These are phyloP conservation scores for Cydia fagiglandana DNA, from an alignment of 1,140 invertebrate genomes.

Conservation along the genomic window DNA sequence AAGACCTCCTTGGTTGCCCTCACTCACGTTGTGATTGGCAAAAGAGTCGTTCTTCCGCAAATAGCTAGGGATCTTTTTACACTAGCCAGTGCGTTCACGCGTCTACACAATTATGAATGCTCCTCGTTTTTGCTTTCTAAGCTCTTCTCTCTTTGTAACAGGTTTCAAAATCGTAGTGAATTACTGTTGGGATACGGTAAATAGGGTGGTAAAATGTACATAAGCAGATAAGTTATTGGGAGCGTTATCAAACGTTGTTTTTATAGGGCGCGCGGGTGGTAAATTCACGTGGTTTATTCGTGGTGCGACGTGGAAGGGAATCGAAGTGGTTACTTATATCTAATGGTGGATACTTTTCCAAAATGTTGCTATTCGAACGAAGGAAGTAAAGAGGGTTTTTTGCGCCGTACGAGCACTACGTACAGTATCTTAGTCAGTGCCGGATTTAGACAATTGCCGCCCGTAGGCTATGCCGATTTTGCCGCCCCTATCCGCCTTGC, in stretches of 20 bases:
- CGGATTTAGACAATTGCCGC: no score
- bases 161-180: neutral
- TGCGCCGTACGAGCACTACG: no score
- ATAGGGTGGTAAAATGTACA: neutral
- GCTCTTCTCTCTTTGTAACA: neutral
- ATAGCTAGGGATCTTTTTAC: slow-evolving; percentile 2
- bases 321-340: neutral
- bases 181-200: neutral
- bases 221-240: slow-evolving; percentile 20
- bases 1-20: neutral
- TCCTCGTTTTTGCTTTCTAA: neutral
- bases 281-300: slow-evolving; percentile 27
- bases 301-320: neutral
- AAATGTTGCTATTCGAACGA: slow-evolving; percentile 1
- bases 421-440: no score
- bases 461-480: no score
- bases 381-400: neutral
- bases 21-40: neutral
- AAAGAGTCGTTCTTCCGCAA: neutral
- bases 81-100: neutral
- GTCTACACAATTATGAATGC: neutral
- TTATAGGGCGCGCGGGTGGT: slow-evolving; percentile 20
- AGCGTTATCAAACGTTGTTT: slow-evolving; percentile 29
- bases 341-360: slow-evolving; percentile 3
- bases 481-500: no score